A percentile compares a stretch with the other conserved stretches of the same genome.
phyloP scores from a whole-genome alignment of 2,888 invertebrate species.

The Diarsia mendica region DNA sequence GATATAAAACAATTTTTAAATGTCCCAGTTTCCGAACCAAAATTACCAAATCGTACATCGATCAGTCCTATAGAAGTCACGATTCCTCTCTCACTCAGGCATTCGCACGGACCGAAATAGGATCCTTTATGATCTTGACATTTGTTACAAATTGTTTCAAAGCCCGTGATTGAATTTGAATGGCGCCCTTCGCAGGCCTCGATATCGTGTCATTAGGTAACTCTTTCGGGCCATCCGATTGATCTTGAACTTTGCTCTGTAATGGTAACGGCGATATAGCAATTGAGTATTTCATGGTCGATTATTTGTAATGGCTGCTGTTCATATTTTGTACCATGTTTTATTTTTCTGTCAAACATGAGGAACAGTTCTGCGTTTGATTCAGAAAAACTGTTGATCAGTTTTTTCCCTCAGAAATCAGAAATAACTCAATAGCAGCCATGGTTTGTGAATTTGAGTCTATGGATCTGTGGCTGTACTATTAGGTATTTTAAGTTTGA shows the following conservation, averaged over 20 bases:
- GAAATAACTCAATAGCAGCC: background rate
- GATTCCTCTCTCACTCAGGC: slow-evolving; percentile 62
- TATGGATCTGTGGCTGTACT: too few species aligned
- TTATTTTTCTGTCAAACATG: background rate
- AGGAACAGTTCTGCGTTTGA: background rate
- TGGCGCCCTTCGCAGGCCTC: slow-evolving; percentile 65
- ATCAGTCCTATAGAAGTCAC: slow-evolving; percentile 61
- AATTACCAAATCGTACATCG: slow-evolving; percentile 55
- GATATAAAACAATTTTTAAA: slow-evolving; percentile 26
- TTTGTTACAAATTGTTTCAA: slow-evolving; percentile 76
- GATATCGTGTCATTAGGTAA: slow-evolving; percentile 66
- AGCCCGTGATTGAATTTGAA: slow-evolving; percentile 74
- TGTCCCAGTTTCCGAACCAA: slow-evolving; percentile 43
- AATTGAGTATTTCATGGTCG: slow-evolving; percentile 27
- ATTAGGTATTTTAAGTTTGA: too few species aligned
- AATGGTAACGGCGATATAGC: slow-evolving; percentile 44
- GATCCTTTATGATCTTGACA: slow-evolving; percentile 77
- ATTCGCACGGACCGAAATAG: slow-evolving; percentile 62
- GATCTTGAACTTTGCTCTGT: slow-evolving; percentile 66
- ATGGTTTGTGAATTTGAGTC: background rate
- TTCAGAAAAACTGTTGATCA: too few species aligned
- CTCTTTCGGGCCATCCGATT: slow-evolving; percentile 62
- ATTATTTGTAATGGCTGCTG: slow-evolving; percentile 20
- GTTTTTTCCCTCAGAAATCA: background rate
- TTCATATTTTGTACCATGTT: background rate